A percentile compares a stretch with the other conserved stretches of the same genome.
These are phyloP conservation scores for Drosophila cracens DNA, from an alignment of 2,888 invertebrate species.

Conservation along the genomic window DNA sequence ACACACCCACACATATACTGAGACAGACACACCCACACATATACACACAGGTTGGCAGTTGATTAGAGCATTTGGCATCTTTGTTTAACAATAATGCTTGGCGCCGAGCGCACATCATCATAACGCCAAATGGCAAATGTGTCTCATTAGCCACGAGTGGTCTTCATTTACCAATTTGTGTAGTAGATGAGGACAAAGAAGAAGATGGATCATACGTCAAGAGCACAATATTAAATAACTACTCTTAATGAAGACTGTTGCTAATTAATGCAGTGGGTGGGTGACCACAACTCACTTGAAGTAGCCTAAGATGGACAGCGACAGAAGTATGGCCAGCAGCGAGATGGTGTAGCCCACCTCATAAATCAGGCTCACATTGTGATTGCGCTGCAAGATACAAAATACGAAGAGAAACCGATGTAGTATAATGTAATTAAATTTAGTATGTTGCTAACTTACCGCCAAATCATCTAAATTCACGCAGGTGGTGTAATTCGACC, in stretches of 20 bases:
- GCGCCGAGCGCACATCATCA: conserved; percentile 61
- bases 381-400: conserved; percentile 87
- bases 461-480: conserved; percentile 89
- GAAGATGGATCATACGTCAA: conserved; percentile 27
- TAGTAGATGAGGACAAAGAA: background rate
- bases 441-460: conserved; percentile 83
- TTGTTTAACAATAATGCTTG: conserved; percentile 66
- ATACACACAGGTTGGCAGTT: conserved; percentile 25
- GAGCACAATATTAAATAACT: conserved; percentile 1
- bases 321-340: conserved; percentile 92
- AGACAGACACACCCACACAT: background rate
- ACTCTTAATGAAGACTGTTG: conserved; percentile 3
- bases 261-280: conserved; percentile 15
- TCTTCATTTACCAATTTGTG: conserved; percentile 40
- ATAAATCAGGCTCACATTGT: conserved; percentile 91
- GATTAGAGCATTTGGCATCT: conserved; percentile 59
- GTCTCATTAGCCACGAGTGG: conserved; percentile 60
- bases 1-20: conserved; percentile 1
- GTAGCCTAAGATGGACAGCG: conserved; percentile 92
- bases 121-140: conserved; percentile 35
- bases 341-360: conserved; percentile 95
- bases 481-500: conserved; percentile 97
- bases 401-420: background rate
- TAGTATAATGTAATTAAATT: conserved; percentile 15
- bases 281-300: conserved; percentile 90